Evolutionary conservation across 2,113 vertebrate genomes (phyloP).

Genomic region (Suricata suricatta): DNA sequence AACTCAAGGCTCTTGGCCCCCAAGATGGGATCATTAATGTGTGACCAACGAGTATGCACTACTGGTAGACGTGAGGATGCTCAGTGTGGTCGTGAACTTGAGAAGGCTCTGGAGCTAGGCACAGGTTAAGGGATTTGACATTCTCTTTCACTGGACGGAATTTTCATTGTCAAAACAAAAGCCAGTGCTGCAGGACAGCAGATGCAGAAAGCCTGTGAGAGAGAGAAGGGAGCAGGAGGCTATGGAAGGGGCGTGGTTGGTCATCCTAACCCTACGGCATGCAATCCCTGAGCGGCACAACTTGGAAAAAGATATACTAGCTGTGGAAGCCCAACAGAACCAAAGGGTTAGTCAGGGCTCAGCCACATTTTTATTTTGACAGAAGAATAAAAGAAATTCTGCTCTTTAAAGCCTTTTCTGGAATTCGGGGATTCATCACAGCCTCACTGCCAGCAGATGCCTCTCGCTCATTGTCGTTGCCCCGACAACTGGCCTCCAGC

Average conservation of each 20-base stretch:
- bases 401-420: background rate
- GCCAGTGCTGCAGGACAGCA: background rate
- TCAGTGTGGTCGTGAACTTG: background rate
- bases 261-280: background rate
- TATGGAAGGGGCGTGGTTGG: background rate
- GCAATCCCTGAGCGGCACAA: background rate
- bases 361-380: background rate
- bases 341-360: background rate
- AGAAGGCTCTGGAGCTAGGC: background rate
- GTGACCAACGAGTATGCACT: fast-evolving
- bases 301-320: background rate
- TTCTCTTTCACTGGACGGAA: background rate
- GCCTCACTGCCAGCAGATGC: fast-evolving
- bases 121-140: no score
- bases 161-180: background rate
- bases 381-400: background rate
- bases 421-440: background rate
- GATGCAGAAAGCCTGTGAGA: background rate
- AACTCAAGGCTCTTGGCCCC: background rate
- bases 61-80: fast-evolving
- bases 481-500: background rate
- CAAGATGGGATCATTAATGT: background rate
- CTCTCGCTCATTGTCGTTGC: background rate
- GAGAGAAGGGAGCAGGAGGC: background rate
- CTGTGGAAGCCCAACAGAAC: fast-evolving